Evolutionary conservation across 2,888 invertebrate genomes (phyloP).

Genomic region (Heliothis peltigera): DNA sequence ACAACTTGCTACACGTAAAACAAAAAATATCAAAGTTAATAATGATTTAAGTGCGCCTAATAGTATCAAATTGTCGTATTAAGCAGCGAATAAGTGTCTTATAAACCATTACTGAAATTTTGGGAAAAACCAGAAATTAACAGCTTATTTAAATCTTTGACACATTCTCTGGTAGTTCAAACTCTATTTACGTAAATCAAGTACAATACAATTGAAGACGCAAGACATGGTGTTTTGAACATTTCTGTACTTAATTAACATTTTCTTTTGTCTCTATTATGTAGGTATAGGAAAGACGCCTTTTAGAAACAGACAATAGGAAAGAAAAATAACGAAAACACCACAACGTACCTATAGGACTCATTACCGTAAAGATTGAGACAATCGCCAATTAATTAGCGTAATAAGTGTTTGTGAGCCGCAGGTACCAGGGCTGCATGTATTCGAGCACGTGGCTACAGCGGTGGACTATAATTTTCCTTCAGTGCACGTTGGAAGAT

Average conservation of each 20-base stretch:
- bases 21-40: slow-evolving; percentile 21
- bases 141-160: not conserved
- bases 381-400: slow-evolving; percentile 34
- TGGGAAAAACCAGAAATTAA: not conserved
- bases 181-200: not conserved
- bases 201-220: not conserved
- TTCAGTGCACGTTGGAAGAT: slow-evolving; percentile 51
- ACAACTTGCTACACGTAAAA: slow-evolving; percentile 8
- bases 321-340: not conserved
- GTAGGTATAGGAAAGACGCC: not conserved
- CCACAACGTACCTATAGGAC: slow-evolving; percentile 3
- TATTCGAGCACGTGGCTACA: slow-evolving; percentile 25
- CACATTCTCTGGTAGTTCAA: not conserved
- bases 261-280: not conserved
- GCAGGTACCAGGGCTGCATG: slow-evolving; percentile 2
- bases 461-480: slow-evolving; percentile 46
- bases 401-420: slow-evolving; percentile 13
- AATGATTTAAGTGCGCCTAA: slow-evolving; percentile 18
- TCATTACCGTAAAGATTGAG: slow-evolving; percentile 19
- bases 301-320: not conserved
- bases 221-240: not conserved
- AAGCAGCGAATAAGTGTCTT: not conserved
- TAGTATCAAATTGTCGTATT: slow-evolving; percentile 1
- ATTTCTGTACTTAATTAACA: not conserved
- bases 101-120: slow-evolving; percentile 17